phyloP scores from a whole-genome alignment of 2,113 vertebrate species.

The Camelus bactrianus region DNA sequence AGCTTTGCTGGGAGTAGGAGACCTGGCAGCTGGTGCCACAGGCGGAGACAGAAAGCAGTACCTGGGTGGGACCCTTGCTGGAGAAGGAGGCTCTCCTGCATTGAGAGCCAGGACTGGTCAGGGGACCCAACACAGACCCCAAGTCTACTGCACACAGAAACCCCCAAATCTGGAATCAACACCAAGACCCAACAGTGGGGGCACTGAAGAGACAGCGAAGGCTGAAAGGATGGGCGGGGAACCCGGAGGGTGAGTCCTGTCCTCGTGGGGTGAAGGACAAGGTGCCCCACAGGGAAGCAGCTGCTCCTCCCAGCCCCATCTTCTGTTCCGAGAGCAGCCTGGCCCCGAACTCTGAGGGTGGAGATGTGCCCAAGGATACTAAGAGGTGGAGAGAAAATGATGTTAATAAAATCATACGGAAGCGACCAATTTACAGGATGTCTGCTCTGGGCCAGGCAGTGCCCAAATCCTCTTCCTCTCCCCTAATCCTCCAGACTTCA shows the following conservation, averaged over 20 bases:
- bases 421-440: not conserved
- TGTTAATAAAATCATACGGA: not conserved
- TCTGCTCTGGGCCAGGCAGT: not conserved
- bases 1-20: not conserved
- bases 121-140: not conserved
- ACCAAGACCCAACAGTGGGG: not conserved
- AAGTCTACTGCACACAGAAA: not conserved
- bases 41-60: not conserved
- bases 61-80: not conserved
- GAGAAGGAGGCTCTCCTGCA: not conserved
- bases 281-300: not conserved
- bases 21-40: not conserved
- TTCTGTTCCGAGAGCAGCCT: not conserved
- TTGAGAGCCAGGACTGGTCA: not conserved
- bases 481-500: not conserved
- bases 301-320: not conserved
- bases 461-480: not conserved
- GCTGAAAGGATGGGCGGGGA: not conserved
- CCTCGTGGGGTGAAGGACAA: not conserved
- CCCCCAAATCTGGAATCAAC: not conserved
- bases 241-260: not conserved
- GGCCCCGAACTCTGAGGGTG: not conserved
- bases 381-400: not conserved
- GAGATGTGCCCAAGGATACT: not conserved
- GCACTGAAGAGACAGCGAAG: not conserved